Conservation (phyloP, 1,140 invertebrate species). For the Uloborus diversus region DNA sequence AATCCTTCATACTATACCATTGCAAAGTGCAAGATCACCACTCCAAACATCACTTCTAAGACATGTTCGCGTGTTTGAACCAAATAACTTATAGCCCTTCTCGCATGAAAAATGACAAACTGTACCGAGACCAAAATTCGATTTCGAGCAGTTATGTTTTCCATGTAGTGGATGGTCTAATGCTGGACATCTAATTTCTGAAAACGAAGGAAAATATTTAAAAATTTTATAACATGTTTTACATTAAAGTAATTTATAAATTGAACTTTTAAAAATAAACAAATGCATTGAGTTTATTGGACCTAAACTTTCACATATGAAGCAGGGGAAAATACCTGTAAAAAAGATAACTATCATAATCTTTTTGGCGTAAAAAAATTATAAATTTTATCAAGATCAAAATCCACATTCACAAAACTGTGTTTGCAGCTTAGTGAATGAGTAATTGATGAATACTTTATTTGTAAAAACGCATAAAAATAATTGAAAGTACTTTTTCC, state of each 20-base stretch:
- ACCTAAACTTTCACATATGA: too few relatives aligned
- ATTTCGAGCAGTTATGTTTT: constrained; percentile 22
- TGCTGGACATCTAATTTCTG: constrained; percentile 42
- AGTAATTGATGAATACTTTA: too few relatives aligned
- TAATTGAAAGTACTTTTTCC: too few relatives aligned
- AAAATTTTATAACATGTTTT: not conserved
- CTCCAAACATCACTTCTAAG: constrained; percentile 29
- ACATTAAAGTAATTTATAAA: not conserved
- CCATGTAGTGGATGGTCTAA: constrained; percentile 22
- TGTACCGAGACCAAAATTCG: constrained; percentile 23
- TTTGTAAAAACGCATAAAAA: too few relatives aligned
- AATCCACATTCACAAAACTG: too few relatives aligned
- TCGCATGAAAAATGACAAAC: constrained; percentile 22
- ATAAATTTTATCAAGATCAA: too few relatives aligned
- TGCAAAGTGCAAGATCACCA: constrained; percentile 13
- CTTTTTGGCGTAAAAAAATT: too few relatives aligned
- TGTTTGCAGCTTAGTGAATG: too few relatives aligned
- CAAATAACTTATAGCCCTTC: constrained; percentile 10
- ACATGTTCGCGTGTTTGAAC: constrained; percentile 12
- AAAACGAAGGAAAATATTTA: not conserved
- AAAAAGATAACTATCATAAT: too few relatives aligned
- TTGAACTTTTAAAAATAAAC: not conserved
- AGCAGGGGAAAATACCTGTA: too few relatives aligned
- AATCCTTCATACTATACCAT: too few relatives aligned
- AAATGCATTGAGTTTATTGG: not conserved